Conservation (phyloP, 2,113 vertebrate species). For the Oreocharis arfaki region DNA sequence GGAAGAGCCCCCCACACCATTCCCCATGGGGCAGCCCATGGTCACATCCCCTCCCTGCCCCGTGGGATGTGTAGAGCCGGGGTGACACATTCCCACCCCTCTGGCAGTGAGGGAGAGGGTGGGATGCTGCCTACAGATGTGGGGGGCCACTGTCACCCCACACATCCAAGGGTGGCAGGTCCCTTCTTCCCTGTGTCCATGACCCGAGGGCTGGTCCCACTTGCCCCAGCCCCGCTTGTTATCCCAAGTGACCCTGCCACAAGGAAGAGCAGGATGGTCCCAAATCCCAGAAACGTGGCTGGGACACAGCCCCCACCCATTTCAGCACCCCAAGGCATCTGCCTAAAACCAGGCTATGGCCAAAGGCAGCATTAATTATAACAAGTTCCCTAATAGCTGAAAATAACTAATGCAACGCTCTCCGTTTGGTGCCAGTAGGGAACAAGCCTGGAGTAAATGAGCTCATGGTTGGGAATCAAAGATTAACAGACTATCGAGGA, state of each 20-base stretch:
- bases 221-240: background rate
- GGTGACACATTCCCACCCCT: background rate
- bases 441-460: slow-evolving; percentile 47
- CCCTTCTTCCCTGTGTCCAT: background rate
- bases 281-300: background rate
- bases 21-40: rapidly evolving
- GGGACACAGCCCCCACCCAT: background rate
- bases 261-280: background rate
- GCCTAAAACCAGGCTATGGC: background rate
- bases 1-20: background rate
- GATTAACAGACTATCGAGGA: slow-evolving; percentile 54
- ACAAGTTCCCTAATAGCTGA: slow-evolving; percentile 9
- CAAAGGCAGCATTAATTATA: slow-evolving; percentile 21
- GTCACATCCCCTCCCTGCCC: rapidly evolving
- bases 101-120: too few relatives aligned
- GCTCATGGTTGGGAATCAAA: slow-evolving; percentile 53
- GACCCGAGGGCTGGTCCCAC: rapidly evolving
- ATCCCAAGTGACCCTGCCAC: background rate
- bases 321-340: background rate
- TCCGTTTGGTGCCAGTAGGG: slow-evolving; percentile 24
- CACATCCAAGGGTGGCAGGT: too few relatives aligned
- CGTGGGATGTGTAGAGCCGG: rapidly evolving
- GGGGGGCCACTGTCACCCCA: rapidly evolving
- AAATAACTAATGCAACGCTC: background rate
- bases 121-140: rapidly evolving